Conservation (phyloP, 2,797 vertebrate genomes). For the Spinibarbus caldwelli region DNA sequence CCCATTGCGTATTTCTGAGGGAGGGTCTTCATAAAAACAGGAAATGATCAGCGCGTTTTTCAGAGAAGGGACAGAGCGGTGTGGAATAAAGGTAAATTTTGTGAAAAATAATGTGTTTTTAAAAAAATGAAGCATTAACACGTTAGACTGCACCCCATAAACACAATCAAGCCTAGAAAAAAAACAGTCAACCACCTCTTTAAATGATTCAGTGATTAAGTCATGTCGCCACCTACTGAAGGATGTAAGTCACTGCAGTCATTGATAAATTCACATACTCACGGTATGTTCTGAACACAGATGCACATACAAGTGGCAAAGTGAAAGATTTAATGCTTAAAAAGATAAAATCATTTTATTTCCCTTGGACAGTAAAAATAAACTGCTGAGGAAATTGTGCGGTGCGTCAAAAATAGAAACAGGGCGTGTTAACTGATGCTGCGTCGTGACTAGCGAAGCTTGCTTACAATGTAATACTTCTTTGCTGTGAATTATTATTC, state of each 20-base stretch:
- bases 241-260: background rate
- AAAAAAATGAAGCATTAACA: too few species aligned
- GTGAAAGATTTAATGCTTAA: background rate
- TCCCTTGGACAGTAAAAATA: background rate
- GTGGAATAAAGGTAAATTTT: too few species aligned
- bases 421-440: background rate
- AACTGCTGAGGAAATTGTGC: background rate
- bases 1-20: too few species aligned
- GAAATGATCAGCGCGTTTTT: too few species aligned
- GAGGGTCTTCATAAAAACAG: too few species aligned
- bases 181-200: too few species aligned
- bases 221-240: background rate
- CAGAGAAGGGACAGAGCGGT: too few species aligned
- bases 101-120: too few species aligned
- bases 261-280: background rate
- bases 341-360: background rate
- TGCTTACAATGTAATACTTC: background rate
- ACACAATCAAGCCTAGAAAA: too few species aligned
- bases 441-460: background rate
- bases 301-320: background rate
- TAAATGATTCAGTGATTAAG: background rate
- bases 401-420: background rate
- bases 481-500: background rate
- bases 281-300: background rate
- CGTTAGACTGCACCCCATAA: too few species aligned